phyloP scores from a whole-genome alignment of 2,113 vertebrate species.

The Paracanthobrama guichenoti region DNA sequence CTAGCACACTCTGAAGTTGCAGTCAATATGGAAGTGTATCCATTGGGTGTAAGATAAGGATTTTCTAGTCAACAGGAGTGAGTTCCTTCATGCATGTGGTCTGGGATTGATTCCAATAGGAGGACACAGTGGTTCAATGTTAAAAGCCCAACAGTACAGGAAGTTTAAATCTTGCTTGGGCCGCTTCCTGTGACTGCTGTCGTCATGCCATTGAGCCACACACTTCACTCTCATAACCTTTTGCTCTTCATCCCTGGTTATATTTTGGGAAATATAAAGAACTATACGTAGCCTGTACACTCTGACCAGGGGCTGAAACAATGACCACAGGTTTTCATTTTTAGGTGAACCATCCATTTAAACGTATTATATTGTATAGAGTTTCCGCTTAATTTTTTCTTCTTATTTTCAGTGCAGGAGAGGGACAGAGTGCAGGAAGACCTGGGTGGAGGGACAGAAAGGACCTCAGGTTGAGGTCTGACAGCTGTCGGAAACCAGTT shows the following conservation, averaged over 20 bases:
- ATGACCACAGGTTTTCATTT: not conserved
- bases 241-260: not conserved
- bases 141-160: conserved; percentile 19
- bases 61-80: not conserved
- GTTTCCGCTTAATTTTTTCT: not conserved
- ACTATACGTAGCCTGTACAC: not conserved
- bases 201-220: conserved; percentile 5
- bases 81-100: not conserved
- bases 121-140: conserved; percentile 17
- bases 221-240: conserved; percentile 4
- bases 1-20: not conserved
- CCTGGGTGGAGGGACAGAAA: conserved; percentile 13
- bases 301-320: not conserved
- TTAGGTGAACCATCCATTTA: not conserved
- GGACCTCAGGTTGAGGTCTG: conserved; percentile 15
- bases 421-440: not conserved
- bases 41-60: not conserved
- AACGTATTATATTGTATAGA: not conserved
- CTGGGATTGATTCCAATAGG: conserved; percentile 35
- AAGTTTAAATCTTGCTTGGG: conserved; percentile 6
- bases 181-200: conserved; percentile 2
- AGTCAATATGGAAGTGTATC: not conserved
- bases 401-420: not conserved
- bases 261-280: not conserved
- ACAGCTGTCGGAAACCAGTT: not conserved